Base-by-base conservation (phyloP, 2,888 invertebrate species). In the Altica lythri region DNA sequence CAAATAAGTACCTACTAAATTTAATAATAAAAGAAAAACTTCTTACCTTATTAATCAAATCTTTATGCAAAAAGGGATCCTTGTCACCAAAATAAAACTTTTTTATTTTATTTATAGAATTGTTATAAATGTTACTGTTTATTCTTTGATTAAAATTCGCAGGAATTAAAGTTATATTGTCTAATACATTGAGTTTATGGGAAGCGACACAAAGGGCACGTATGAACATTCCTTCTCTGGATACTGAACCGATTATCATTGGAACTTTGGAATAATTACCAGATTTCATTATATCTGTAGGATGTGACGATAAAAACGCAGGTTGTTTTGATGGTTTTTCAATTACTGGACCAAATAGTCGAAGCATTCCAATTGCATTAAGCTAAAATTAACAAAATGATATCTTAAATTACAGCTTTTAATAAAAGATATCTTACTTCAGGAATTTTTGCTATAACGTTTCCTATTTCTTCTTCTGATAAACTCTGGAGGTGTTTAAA, bases 401-500 rank as follows among this genome's bases (percentile, higher is more conserved):
- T n/a, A n/a, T n/a, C n/a, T n/a, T n/a, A n/a, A n/a, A n/a, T n/a
- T n/a, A n/a, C n/a, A n/a, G n/a, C n/a, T n/a, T n/a, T n/a, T n/a
- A n/a, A n/a, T n/a, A n/a, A n/a, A n/a, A n/a, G n/a, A n/a, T 12
- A 9, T 29, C 66, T 62, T 63, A 72, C 72, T 49, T 68, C 70
- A 4, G 47, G 63, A 8, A 78, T 57, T 25, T 73, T 72, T 14
- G 75, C 70, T 34, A 73, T 66, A n/a, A 69, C 67, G 46, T 71
- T 69, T 12, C 72, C 61, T 65, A 80, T 68, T 17, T 64, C 68
- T 53, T 71, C 68, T 0, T 72, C 66, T 37, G 75, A 71, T 4
- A 75, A 63, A 2, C 68, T 66, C 13, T 68, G 70, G n/a, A 80
- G 62, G 63, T 75, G 73, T n/a, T 70, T 66, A 10, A 78, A 65